These are phyloP conservation scores for Meghimatium bilineatum DNA, from an alignment of 2,888 invertebrate species.

Conservation along the genomic window DNA sequence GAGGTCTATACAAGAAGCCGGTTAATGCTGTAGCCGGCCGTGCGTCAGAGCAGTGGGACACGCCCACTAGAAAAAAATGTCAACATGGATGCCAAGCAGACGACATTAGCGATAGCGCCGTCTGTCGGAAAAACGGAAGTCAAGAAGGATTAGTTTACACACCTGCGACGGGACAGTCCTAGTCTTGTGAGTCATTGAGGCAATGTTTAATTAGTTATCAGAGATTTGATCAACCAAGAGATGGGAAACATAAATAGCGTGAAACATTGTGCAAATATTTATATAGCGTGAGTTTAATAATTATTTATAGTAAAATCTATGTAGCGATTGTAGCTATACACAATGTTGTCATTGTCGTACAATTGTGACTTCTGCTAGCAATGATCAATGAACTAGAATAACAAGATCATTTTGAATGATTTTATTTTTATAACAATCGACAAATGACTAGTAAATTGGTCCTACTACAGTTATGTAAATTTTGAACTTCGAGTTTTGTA, in stretches of 20 bases:
- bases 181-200: conserved; percentile 10
- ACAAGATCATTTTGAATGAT: too few species aligned
- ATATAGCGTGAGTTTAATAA: not conserved
- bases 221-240: not conserved
- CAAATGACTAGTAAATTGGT: too few species aligned
- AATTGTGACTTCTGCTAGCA: not conserved
- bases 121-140: conserved; percentile 21
- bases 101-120: conserved; percentile 16
- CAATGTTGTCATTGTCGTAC: too few species aligned
- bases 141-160: conserved; percentile 29
- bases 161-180: conserved; percentile 23
- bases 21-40: too few species aligned
- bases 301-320: too few species aligned
- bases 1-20: too few species aligned
- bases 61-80: not conserved
- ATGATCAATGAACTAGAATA: too few species aligned
- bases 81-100: conserved; percentile 15
- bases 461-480: too few species aligned
- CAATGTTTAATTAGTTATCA: not conserved
- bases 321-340: too few species aligned
- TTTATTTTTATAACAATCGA: too few species aligned
- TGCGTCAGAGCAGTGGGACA: not conserved
- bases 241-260: not conserved
- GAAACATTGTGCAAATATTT: not conserved
- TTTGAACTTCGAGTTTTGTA: too few species aligned